These are phyloP conservation scores for Trichechus manatus DNA, from an alignment of 2,113 vertebrate genomes.

Conservation along the genomic window DNA sequence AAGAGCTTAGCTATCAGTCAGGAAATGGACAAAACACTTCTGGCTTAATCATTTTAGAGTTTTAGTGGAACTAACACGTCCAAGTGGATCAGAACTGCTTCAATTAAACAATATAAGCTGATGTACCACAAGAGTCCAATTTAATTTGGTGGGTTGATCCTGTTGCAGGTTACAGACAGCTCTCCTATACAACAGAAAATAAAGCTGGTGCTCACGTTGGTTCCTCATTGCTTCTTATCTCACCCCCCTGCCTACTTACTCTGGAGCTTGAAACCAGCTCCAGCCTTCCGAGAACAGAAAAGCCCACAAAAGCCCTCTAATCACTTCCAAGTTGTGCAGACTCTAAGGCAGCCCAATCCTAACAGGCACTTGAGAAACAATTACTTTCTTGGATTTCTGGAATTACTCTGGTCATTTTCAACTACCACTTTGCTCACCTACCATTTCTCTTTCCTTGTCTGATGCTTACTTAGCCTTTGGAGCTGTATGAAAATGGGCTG, in stretches of 20 bases:
- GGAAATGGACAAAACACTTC: conserved; percentile 3
- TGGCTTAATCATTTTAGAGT: not conserved
- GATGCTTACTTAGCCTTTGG: conserved; percentile 11
- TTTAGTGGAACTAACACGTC: not conserved
- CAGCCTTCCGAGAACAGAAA: not conserved
- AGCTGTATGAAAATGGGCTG: not conserved
- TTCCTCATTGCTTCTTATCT: not conserved
- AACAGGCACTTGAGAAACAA: conserved; percentile 48
- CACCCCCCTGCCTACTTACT: not conserved
- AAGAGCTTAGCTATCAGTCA: not conserved
- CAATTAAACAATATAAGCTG: not conserved
- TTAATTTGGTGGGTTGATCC: not conserved
- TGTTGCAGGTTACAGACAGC: not conserved
- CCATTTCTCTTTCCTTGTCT: conserved; percentile 2
- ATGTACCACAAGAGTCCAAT: not conserved
- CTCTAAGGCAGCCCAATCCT: not conserved
- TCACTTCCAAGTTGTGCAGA: not conserved
- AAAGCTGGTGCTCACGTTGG: rapidly evolving
- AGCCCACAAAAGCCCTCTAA: conserved; percentile 33
- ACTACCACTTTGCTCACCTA: not conserved
- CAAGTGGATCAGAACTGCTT: not conserved
- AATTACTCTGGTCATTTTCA: conserved; percentile 57
- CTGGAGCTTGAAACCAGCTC: not conserved
- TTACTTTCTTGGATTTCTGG: conserved; percentile 63
- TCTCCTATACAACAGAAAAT: not conserved